Conservation (phyloP, 2,888 invertebrate species). For the Dione juno region DNA sequence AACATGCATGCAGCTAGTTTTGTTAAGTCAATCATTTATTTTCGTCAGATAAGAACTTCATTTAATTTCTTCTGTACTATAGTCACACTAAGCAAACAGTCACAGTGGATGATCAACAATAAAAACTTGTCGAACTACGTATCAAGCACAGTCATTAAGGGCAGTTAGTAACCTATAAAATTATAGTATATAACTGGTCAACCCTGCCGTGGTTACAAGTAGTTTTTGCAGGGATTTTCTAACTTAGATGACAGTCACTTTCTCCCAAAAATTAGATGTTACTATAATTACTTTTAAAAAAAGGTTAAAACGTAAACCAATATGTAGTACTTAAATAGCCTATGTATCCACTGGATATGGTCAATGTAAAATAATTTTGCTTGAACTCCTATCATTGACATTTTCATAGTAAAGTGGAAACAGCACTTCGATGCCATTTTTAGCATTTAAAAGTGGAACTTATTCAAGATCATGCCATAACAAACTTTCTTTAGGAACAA, state of each 20-base stretch:
- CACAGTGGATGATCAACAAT: neutral
- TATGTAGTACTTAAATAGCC: too few species aligned
- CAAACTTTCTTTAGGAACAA: constrained; percentile 29
- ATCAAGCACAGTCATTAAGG: neutral
- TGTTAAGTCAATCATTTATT: neutral
- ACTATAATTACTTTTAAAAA: too few species aligned
- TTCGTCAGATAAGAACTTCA: neutral
- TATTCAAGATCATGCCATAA: constrained; percentile 19
- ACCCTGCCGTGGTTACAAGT: too few species aligned
- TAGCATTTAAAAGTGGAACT: constrained; percentile 22
- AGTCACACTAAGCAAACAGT: neutral
- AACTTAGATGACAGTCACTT: too few species aligned
- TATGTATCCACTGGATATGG: too few species aligned
- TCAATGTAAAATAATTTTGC: neutral
- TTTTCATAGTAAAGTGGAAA: neutral
- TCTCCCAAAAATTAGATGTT: too few species aligned
- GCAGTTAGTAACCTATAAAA: neutral
- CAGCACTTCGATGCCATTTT: neutral
- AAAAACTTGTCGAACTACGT: neutral
- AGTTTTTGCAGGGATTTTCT: too few species aligned
- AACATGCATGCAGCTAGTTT: neutral
- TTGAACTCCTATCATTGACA: neutral
- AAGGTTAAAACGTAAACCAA: too few species aligned
- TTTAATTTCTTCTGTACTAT: neutral
- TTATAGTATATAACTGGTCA: neutral